Evolutionary conservation across 2,113 vertebrate genomes (phyloP), one percentile per base, ranked within the genome.

Genomic region (Corvus cornix): DNA sequence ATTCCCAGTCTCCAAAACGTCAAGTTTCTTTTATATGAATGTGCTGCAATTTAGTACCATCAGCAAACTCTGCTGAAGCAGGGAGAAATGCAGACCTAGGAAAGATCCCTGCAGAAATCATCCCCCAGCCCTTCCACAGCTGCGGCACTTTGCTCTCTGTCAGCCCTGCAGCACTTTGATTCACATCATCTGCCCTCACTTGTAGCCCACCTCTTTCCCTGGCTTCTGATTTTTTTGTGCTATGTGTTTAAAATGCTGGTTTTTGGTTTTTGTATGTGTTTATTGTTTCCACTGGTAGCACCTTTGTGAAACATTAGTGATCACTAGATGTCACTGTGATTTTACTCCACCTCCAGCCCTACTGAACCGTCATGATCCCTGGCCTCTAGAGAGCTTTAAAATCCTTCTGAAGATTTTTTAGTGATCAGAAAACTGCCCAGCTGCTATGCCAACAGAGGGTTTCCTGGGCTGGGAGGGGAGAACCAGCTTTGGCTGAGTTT

Each of bases 251-350:
- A 87, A 95, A 84, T 2, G 14, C 53, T 69, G 33, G 24, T 46
- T 85, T 41, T 33, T 48, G 41, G 41, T 83, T 48, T 66, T n/a
- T 22, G 33, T 39, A 21, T 9, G 21, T 48, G 51, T 41, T 84
- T 78, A 22, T 27, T 91, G 86, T 87, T 70, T 66, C 43, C 22
- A 2, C 58, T 53, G 64, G 33, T 19, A 67, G 48, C 66, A 62
- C n/a, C 64, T 58, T 24, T 75, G 73, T 81, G 55, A 77, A 93
- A 60, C 84, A 55, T 78, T 22, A 51, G 58, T 80, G 52, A 52
- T 95, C 95, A 75, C 83, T 95, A 95, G 95, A 84, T 96, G 94
- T 96, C 96, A 96, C 91, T 96, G 94, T 70, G 28, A 95, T 96
- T 96, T 93, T 94, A 78, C 69, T 72, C 74, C 60, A 30, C 59